Conservation (phyloP, 2,888 invertebrate species). For the Siphlonurus alternatus region DNA sequence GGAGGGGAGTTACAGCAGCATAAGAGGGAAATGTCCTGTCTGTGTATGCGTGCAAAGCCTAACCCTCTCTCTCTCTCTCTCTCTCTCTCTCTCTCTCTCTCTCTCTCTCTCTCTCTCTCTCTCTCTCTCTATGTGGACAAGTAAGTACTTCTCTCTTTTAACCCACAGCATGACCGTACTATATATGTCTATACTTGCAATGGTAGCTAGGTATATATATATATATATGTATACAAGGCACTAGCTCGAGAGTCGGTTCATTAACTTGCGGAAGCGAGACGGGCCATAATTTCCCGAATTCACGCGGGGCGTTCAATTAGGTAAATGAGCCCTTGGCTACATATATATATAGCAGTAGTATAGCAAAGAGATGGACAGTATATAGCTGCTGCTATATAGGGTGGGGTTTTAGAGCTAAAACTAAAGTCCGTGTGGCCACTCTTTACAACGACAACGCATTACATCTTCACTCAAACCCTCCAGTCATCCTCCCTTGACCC, state of each 20-base stretch:
- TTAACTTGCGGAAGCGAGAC: slow-evolving; percentile 2
- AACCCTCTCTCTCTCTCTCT: not conserved
- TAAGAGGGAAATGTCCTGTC: not conserved
- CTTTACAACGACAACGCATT: not conserved
- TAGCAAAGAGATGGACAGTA: not conserved
- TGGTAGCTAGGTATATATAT: not conserved
- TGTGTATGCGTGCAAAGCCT: not conserved
- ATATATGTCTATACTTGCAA: not conserved
- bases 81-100: not conserved
- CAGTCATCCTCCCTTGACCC: not conserved
- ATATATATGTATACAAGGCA: not conserved
- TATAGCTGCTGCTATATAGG: too few relatives aligned
- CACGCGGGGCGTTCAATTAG: slow-evolving; percentile 3
- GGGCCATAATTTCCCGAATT: slow-evolving; percentile 2
- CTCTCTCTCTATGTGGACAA: not conserved
- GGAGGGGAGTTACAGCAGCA: not conserved
- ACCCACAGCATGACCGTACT: not conserved
- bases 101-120: not conserved
- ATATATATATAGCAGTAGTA: not conserved
- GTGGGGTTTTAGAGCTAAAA: not conserved
- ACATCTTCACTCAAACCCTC: not conserved
- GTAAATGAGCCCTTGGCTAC: slow-evolving; percentile 1
- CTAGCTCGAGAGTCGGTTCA: not conserved
- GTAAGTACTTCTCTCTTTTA: not conserved
- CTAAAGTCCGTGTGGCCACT: not conserved